Conservation (phyloP, 2,888 invertebrate species). For the Melieria omissa region DNA sequence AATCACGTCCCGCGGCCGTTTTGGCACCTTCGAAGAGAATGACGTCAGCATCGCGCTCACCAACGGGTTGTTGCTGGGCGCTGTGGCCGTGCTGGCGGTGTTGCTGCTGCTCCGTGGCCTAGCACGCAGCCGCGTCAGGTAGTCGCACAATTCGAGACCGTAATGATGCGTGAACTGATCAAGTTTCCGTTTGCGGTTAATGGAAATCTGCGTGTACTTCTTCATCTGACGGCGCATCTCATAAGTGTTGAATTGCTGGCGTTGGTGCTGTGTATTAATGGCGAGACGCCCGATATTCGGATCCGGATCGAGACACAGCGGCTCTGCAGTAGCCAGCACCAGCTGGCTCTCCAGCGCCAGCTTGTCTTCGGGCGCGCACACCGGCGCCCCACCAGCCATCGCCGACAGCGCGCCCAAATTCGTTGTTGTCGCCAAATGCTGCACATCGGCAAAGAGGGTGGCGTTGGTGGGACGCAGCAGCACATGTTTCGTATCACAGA, state of each 20-base stretch:
- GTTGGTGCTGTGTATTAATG: slow-evolving; percentile 80
- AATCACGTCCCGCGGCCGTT: slow-evolving; percentile 69
- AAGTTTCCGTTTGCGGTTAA: slow-evolving; percentile 88
- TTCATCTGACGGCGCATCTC: slow-evolving; percentile 79
- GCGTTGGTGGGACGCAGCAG: slow-evolving; percentile 88
- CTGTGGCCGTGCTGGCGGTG: slow-evolving; percentile 53
- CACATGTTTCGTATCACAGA: slow-evolving; percentile 87
- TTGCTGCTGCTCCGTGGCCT: slow-evolving; percentile 53
- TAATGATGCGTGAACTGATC: slow-evolving; percentile 85
- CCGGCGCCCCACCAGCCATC: slow-evolving; percentile 28
- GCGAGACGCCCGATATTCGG: slow-evolving; percentile 82
- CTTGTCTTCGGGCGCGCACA: slow-evolving; percentile 58
- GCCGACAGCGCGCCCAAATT: slow-evolving; percentile 38
- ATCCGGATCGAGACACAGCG: slow-evolving; percentile 89
- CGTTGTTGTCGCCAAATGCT: slow-evolving; percentile 59
- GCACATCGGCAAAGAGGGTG: slow-evolving; percentile 71
- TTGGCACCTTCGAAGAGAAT: slow-evolving; percentile 63
- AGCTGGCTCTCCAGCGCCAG: slow-evolving; percentile 79
- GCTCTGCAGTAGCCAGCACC: slow-evolving; percentile 85
- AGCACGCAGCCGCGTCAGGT: slow-evolving; percentile 61
- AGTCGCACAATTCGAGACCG: slow-evolving; percentile 76
- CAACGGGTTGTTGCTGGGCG: slow-evolving; percentile 51
- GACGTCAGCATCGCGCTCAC: slow-evolving; percentile 61
- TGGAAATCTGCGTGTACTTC: slow-evolving; percentile 82
- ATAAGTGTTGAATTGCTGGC: slow-evolving; percentile 79